Base-by-base conservation (phyloP, 1,140 invertebrate genomes). In the Apis florea region DNA sequence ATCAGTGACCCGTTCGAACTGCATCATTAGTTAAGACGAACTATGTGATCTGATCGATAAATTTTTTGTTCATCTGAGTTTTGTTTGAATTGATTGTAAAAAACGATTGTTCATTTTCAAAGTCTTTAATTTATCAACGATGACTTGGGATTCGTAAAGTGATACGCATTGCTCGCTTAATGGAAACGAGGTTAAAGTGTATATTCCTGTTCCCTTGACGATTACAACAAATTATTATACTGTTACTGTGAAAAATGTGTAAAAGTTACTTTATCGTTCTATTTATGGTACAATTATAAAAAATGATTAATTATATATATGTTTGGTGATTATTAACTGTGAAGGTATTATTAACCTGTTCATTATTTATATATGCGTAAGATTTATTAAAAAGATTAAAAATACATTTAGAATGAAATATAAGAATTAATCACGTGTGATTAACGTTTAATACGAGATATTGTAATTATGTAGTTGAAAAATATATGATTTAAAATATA, bases 201-300 rank as follows among this genome's bases (percentile, higher is more conserved):
- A 51, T 21, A 47, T 19, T 3, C 47, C 17, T 66, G 26, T 54
- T 19, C 19, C 9, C 53, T 5, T 26, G n/a, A 53, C 49, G 21
- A 66, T 47, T 67, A 54, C 21, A 24, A 56, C 51, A 10, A 56
- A 67, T 68, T 77, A 77, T 76, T 67, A 26, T 54, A 19, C 54
- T 24, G 17, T n/a, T 47, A 17, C 67, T 56, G 31, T 53, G n/a
- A n/a, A n/a, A n/a, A n/a, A n/a, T n/a, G n/a, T 58, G 31, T n/a
- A 19, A 47, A 31, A 19, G 61, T 47, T 54, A 47, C 10, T n/a
- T 21, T 49, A 49, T 56, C 49, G 49, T 64, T 17, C 31, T 40
- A 40, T 40, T 40, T 40, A 40, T 40, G 31, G 2, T 40, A 9
- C 6, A 13, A 17, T 12, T 8, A 15, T 54, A 56, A 4, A n/a